phyloP scores from a whole-genome alignment of 2,797 vertebrate species.

The Hapalemur alaotrensis region DNA sequence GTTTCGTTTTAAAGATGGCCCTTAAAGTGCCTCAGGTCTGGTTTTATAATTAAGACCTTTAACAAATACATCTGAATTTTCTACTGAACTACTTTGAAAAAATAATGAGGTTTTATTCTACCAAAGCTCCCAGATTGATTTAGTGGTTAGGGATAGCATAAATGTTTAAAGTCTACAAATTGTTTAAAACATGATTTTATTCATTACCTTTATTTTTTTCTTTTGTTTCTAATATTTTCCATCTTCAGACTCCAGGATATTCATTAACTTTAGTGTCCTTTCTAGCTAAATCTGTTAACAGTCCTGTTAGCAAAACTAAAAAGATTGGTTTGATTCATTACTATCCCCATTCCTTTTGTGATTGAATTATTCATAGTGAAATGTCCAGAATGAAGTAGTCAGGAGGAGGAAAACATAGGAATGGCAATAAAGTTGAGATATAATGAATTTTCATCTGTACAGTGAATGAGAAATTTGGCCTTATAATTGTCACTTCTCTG shows the following conservation, averaged over 20 bases:
- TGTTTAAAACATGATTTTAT: background rate
- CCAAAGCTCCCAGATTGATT: background rate
- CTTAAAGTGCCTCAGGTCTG: background rate
- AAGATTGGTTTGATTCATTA: background rate
- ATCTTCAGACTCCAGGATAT: too few relatives aligned
- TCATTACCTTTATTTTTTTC: background rate
- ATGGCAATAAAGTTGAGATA: background rate
- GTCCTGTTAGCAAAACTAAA: background rate
- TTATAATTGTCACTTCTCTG: background rate
- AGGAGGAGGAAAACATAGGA: background rate
- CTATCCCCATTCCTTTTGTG: background rate
- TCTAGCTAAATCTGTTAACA: constrained; percentile 38
- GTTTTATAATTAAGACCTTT: constrained; percentile 41
- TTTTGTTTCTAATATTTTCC: too few relatives aligned
- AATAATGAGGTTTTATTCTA: constrained; percentile 2
- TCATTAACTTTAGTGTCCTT: background rate
- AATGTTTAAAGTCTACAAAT: constrained; percentile 12
- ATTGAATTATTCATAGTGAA: background rate
- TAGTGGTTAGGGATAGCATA: background rate
- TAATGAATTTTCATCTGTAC: background rate
- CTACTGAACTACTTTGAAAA: background rate
- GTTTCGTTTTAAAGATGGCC: constrained; percentile 6
- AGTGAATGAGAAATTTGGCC: background rate
- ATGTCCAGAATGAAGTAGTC: background rate
- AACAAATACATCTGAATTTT: constrained; percentile 37